A percentile compares a stretch with the other conserved stretches of the same genome.
Evolutionary conservation across 1,140 invertebrate genomes (phyloP).

Genomic region (Callitettix versicolor): DNA sequence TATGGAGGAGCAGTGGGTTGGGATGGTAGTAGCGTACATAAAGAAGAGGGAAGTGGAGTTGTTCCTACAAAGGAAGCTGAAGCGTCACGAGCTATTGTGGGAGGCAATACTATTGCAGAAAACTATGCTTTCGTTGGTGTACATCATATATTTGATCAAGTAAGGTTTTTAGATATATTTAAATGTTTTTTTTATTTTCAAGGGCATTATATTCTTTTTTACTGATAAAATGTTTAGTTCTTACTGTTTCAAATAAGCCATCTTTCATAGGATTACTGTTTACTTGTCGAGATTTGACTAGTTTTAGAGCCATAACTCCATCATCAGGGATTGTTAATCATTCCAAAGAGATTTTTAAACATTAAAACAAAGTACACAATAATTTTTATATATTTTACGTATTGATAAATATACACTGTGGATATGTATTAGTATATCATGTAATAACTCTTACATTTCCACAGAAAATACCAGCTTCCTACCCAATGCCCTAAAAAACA

Average conservation of each 20-base stretch:
- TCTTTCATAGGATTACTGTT: too few relatives aligned
- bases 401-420: too few relatives aligned
- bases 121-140: conserved; percentile 79
- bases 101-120: conserved; percentile 58
- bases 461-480: too few relatives aligned
- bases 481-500: too few relatives aligned
- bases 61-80: conserved; percentile 39
- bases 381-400: too few relatives aligned
- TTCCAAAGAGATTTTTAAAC: too few relatives aligned
- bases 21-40: background rate
- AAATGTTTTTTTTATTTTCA: background rate
- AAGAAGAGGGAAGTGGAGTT: conserved; percentile 27
- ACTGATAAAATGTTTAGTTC: background rate
- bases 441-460: too few relatives aligned
- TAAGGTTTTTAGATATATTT: conserved; percentile 25
- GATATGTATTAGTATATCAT: too few relatives aligned
- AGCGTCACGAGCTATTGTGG: conserved; percentile 41
- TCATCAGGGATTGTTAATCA: too few relatives aligned
- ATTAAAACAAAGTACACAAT: too few relatives aligned
- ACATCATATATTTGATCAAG: conserved; percentile 77
- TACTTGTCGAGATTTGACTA: too few relatives aligned
- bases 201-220: background rate
- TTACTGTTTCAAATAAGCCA: background rate
- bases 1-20: conserved; percentile 9
- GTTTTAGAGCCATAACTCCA: too few relatives aligned